Base-by-base conservation (phyloP, 2,113 vertebrate species). In the Myiozetetes cayanensis region DNA sequence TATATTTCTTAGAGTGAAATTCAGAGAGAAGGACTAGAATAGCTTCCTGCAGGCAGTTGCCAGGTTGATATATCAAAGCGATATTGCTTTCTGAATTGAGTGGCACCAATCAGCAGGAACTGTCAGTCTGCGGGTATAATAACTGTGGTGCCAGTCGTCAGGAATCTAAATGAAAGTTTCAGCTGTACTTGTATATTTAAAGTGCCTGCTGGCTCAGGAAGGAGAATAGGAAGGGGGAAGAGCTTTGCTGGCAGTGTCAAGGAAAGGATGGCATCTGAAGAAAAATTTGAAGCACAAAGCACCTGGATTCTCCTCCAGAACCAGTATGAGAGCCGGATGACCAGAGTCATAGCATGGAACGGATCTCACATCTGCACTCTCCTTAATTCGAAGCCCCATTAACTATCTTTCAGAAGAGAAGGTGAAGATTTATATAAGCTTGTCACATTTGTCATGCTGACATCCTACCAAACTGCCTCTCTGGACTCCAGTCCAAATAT, bases 11-110 rank as follows among this genome's bases (percentile, higher is more conserved):
- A 78, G 76, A 92, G 23, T 76, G 59, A 95, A 96, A 95, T 91
- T 91, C 87, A 91, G 93, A 96, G 87, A 87, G 76, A 89, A 92
- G 72, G 88, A 95, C 95, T 95, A 96, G 93, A 96, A 96, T 93
- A 96, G 87, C 78, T 96, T 95, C 91, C 96, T 90, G 91, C 92
- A 95, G 90, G 93, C 94, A 93, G 85, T 92, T 96, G 91, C 91
- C 93, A 94, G 89, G 88, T 92, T 94, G 94, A 90, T 95, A 90
- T 85, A 94, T 93, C 93, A 96, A 95, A 96, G 90, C 0, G 24
- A 93, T 96, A 91, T 96, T 96, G 93, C 95, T 93, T 97, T 93
- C 93, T 94, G 87, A 91, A 88, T 96, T 96, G 94, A 97, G 83
- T 95, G 93, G 85, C 94, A 96, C 88, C 93, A 90, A 96, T 96